Base-by-base conservation (phyloP, 92 coral and sea anemone species). In the Porites evermanni region DNA sequence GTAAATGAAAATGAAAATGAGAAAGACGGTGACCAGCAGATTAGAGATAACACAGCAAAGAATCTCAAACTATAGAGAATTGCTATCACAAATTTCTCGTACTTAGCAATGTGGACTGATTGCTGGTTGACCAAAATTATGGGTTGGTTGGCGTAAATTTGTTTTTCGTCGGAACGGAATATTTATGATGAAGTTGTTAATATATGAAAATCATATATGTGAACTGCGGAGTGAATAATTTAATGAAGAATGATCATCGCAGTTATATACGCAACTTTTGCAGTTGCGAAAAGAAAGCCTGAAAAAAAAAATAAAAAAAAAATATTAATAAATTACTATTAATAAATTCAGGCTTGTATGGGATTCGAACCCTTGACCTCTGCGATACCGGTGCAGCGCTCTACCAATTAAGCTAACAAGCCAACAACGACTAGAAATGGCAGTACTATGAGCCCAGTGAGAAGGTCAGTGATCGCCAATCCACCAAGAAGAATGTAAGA, bases 381-480 rank as follows among this genome's bases (percentile, higher is more conserved):
- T 29, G 32, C 32, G 32, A 29, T 29, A 29, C 32, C 32, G 4
- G 32, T 29, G 32, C 32, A 29, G 32, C 2, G 32, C 32, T 29
- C 3, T 29, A 29, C 32, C 32, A 29, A 29, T 29, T 29, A 29
- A 29, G 32, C 32, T 29, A 29, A 29, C 32, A 29, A 29, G 32
- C 32, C 32, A 29, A 29, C 32, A 29, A 26, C 21, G 20, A 63
- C 71, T 8, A 38, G 61, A 56, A 56, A 56, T 53, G 67, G 89
- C 26, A 84, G 83, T 51, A 75, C 66, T 52, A 89, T 16, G 16
- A 84, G 78, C 4, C 89, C 92, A 1, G 82, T 52, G 81, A 23
- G 53, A 56, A 89, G 71, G 32, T 89, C 92, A n/a, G 86, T 61
- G 9, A 89, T 71, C 5, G 89, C 74, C 70, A 89, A 76, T 8